phyloP scores from a whole-genome alignment of 1,140 invertebrate species.

The Eurosta solidaginis region DNA sequence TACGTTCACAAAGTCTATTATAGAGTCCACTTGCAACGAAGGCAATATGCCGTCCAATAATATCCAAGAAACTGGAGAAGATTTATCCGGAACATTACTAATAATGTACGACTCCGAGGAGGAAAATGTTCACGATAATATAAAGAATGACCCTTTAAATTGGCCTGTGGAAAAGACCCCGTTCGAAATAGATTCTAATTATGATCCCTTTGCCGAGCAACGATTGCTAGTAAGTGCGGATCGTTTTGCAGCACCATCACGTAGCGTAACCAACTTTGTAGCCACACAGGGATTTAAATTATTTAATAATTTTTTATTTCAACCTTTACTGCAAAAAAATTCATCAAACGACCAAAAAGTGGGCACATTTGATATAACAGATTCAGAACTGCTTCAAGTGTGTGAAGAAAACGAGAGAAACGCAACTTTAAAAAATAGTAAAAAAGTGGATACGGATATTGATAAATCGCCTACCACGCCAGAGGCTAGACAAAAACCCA shows the following conservation, averaged over 20 bases:
- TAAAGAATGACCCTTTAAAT: neutral
- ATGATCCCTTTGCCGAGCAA: slow-evolving; percentile 31
- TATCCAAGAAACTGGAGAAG: neutral
- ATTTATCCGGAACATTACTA: neutral
- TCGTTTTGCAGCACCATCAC: neutral
- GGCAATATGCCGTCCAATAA: neutral
- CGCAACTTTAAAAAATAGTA: neutral
- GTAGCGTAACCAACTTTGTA: neutral
- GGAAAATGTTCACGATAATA: neutral
- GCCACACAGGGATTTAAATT: neutral
- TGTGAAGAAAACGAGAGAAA: slow-evolving; percentile 19
- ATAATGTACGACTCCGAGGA: slow-evolving; percentile 20
- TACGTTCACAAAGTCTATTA: neutral
- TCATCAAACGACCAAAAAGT: neutral
- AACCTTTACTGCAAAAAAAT: neutral
- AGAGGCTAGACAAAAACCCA: neutral
- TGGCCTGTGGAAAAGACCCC: neutral
- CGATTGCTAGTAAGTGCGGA: slow-evolving; percentile 1
- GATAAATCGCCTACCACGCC: neutral
- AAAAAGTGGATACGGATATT: neutral
- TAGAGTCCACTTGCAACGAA: neutral
- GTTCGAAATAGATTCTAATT: neutral
- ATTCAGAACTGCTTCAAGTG: slow-evolving; percentile 8
- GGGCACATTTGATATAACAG: slow-evolving; percentile 17
- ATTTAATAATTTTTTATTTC: neutral